These are phyloP conservation scores for Hydrotaea diabolus DNA, from an alignment of 2,888 invertebrate genomes.

Conservation along the genomic window DNA sequence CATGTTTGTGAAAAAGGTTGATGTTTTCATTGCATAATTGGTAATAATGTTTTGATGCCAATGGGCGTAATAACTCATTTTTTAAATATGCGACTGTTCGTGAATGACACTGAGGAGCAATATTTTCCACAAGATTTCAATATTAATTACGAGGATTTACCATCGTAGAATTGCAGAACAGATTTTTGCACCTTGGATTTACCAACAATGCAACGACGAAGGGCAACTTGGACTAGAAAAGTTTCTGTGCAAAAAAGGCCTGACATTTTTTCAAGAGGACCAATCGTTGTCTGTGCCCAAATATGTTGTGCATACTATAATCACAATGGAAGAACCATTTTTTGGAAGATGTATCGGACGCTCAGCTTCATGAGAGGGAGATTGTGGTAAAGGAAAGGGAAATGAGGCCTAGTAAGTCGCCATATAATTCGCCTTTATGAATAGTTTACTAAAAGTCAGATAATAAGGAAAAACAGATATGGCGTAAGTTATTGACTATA, in stretches of 20 bases:
- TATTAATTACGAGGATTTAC: not conserved
- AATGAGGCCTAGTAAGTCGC: conserved; percentile 44
- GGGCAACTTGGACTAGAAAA: too few relatives aligned
- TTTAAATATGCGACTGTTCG: not conserved
- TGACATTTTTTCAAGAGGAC: too few relatives aligned
- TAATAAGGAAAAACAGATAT: conserved; percentile 9
- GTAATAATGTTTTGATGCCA: not conserved
- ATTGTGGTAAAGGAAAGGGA: conserved; percentile 68
- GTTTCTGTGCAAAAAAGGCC: too few relatives aligned
- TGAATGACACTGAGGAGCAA: not conserved
- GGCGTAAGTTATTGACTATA: conserved; percentile 47
- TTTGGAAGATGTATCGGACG: too few relatives aligned
- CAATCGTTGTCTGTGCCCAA: too few relatives aligned
- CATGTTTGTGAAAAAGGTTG: not conserved
- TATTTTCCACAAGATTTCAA: not conserved
- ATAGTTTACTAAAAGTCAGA: conserved; percentile 32
- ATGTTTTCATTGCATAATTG: not conserved
- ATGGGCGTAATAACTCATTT: not conserved
- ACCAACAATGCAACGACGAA: too few relatives aligned
- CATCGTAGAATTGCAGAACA: not conserved
- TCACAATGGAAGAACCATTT: too few relatives aligned
- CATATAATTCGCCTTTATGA: conserved; percentile 43
- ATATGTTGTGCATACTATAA: too few relatives aligned
- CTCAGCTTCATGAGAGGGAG: conserved; percentile 70
- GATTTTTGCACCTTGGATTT: too few relatives aligned